A percentile compares a stretch with the other conserved stretches of the same genome.
Conservation (phyloP, 1,140 invertebrate genomes). For the Bombus breviceps region DNA sequence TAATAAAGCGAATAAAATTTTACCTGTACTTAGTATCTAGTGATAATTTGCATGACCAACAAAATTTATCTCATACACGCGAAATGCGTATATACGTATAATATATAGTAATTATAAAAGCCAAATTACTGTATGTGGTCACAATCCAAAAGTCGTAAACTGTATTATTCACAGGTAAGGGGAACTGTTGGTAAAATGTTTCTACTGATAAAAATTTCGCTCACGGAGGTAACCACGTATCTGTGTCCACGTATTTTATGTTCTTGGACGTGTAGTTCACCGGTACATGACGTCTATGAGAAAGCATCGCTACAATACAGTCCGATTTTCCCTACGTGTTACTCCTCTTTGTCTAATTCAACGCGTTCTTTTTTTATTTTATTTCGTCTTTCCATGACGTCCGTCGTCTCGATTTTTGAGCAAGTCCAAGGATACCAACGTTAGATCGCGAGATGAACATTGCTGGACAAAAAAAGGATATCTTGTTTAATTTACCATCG, state of each 20-base stretch:
- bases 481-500: background rate
- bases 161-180: too few relatives aligned
- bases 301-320: background rate
- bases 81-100: too few relatives aligned
- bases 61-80: too few relatives aligned
- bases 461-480: background rate
- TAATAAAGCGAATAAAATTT: too few relatives aligned
- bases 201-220: background rate
- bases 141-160: too few relatives aligned
- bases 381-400: background rate
- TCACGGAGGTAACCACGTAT: background rate
- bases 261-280: constrained; percentile 5
- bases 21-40: too few relatives aligned
- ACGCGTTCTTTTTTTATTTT: too few relatives aligned
- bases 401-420: background rate
- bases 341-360: background rate
- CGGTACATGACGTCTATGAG: background rate
- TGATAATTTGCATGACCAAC: too few relatives aligned
- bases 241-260: constrained; percentile 17
- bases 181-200: too few relatives aligned
- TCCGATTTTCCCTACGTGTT: background rate
- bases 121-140: too few relatives aligned
- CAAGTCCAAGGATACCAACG: background rate
- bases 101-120: too few relatives aligned
- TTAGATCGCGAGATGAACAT: too few relatives aligned